A percentile compares a stretch with the other conserved stretches of the same genome.
Evolutionary conservation across 1,140 invertebrate species (phyloP).

Genomic region (Yoshiicerus persimilis): DNA sequence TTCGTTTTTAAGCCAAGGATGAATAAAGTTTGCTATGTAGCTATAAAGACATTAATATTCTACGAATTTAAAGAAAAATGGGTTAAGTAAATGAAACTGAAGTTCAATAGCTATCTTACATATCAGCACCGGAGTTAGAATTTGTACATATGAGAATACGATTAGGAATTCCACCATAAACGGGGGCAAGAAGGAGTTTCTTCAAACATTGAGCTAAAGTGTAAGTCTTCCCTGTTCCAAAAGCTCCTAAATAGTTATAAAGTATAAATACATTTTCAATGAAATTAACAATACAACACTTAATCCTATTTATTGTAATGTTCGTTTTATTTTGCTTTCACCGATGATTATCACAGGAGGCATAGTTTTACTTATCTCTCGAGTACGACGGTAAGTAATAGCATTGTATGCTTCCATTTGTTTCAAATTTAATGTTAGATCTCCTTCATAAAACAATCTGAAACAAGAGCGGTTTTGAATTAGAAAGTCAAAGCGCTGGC

Average conservation of each 20-base stretch:
- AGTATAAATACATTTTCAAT: background rate
- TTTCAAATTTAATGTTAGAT: constrained; percentile 67
- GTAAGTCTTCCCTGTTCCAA: constrained; percentile 87
- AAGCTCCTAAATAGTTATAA: constrained; percentile 68
- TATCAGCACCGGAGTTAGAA: constrained; percentile 63
- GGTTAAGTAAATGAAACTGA: background rate
- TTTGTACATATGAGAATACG: constrained; percentile 83
- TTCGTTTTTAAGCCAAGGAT: constrained; percentile 70
- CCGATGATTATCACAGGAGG: constrained; percentile 79
- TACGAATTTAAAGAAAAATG: background rate
- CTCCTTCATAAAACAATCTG: constrained; percentile 61
- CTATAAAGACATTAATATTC: background rate
- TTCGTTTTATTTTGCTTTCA: constrained; percentile 28
- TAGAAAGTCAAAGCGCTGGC: background rate
- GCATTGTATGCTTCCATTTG: constrained; percentile 77
- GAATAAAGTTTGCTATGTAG: constrained; percentile 78
- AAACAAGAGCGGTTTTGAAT: background rate
- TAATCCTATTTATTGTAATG: too few species aligned
- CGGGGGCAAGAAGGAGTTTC: constrained; percentile 60
- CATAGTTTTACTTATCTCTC: constrained; percentile 51
- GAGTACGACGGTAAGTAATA: constrained; percentile 60
- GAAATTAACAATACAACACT: too few species aligned
- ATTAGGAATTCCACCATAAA: constrained; percentile 59
- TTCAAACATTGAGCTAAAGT: constrained; percentile 78
- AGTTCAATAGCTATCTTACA: constrained; percentile 47